phyloP scores from a whole-genome alignment of 2,888 invertebrate genomes.

The Scotopteryx bipunctaria region DNA sequence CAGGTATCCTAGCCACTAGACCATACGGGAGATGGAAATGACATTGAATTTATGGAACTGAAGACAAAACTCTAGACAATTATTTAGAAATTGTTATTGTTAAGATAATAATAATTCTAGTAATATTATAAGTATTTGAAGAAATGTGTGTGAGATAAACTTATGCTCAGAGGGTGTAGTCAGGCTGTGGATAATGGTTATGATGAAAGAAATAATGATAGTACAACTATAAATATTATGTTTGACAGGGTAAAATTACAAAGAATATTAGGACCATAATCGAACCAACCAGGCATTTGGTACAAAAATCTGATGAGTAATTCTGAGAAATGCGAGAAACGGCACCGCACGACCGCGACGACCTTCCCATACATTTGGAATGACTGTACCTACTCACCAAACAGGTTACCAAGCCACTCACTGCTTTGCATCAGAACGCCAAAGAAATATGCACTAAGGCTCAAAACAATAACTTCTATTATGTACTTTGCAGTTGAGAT shows the following conservation, averaged over 20 bases:
- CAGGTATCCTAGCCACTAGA: constrained; percentile 89
- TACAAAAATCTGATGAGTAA: not conserved
- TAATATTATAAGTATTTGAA: too few relatives aligned
- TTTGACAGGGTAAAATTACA: too few relatives aligned
- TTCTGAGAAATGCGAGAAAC: constrained; percentile 17
- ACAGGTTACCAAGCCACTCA: constrained; percentile 38
- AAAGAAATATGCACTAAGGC: not conserved
- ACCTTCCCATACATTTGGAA: constrained; percentile 48
- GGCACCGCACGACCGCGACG: constrained; percentile 30
- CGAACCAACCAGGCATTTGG: constrained; percentile 5
- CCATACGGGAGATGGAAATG: constrained; percentile 78
- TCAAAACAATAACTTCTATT: not conserved
- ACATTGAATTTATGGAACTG: constrained; percentile 4
- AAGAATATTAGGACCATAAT: too few relatives aligned
- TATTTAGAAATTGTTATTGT: not conserved
- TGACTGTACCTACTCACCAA: constrained; percentile 46
- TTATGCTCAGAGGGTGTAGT: too few relatives aligned
- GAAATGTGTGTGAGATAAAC: too few relatives aligned
- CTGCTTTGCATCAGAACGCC: constrained; percentile 1
- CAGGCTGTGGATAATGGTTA: too few relatives aligned
- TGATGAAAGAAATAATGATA: too few relatives aligned
- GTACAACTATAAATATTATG: too few relatives aligned
- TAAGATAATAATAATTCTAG: too few relatives aligned
- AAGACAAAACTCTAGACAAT: not conserved
- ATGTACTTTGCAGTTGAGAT: too few relatives aligned